Base-by-base conservation (phyloP, 1,140 invertebrate genomes). In the Gryon sp. region DNA sequence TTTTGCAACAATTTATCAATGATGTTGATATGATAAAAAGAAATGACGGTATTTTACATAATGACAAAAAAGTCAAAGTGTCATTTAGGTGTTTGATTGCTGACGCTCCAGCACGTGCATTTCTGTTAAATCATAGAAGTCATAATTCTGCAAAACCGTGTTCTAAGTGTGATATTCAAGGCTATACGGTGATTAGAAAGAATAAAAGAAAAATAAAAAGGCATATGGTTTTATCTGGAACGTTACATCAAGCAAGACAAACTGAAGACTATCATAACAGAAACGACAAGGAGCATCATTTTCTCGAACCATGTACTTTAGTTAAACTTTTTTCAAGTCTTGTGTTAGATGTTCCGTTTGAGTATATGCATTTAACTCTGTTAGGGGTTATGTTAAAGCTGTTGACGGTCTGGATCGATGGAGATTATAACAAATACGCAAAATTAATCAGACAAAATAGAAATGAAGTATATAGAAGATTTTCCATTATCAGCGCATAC, bases 61-160 rank as follows among this genome's bases (percentile, higher is more conserved):
- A 24, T 6, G 12, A 26, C n/a, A 4, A 20, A 40, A 24, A 16
- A 40, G 2, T 43, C 7, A 2, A 2, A 12, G 4, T 62, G 14
- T 6, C 7, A 15, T 65, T 65, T 9, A 7, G 48, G 16, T 40
- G 52, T 12, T 55, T 55, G 5, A 40, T 55, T 14, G 52, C 34
- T 11, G 46, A 66, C 40, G 48, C 62, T 18, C 46, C 62, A 11
- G 46, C 46, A 11, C 0, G 62, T 8, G 46, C 62, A 20, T 43
- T 43, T 8, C 2, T 66, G 7, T 15, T 66, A 3, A 52, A 53
- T 36, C 26, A 53, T 11, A 38, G 5, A 22, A 5, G 4, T 28
- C 40, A 45, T 36, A 11, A 11, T n/a, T 18, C 22, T 1, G 15
- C 12, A 40, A 41, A 53, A 40, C 48, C 38, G 4, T 66, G 46